These are phyloP conservation scores for Melanerpes formicivorus DNA, from an alignment of 2,113 vertebrate species.

Conservation along the genomic window DNA sequence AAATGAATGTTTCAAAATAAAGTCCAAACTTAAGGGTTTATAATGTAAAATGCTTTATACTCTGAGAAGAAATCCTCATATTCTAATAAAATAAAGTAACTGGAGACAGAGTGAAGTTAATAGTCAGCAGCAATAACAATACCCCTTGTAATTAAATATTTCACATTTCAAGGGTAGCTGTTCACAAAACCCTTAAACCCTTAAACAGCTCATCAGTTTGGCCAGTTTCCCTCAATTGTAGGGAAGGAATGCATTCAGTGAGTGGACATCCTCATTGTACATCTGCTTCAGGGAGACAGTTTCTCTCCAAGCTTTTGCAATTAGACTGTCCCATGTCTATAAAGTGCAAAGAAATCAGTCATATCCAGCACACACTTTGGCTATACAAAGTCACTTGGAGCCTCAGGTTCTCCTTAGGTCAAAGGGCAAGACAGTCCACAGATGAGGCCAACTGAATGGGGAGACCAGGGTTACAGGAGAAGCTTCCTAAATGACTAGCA, in stretches of 20 bases:
- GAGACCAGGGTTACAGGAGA: slow-evolving; percentile 79
- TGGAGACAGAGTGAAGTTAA: not conserved
- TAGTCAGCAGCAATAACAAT: slow-evolving; percentile 5
- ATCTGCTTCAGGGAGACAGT: not conserved
- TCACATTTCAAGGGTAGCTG: not conserved
- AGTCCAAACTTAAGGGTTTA: not conserved
- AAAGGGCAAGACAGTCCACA: slow-evolving; percentile 81
- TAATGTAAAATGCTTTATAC: not conserved
- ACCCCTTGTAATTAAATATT: slow-evolving; percentile 30
- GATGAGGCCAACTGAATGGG: slow-evolving; percentile 77
- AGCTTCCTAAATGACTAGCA: slow-evolving; percentile 77
- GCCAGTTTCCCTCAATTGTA: not conserved
- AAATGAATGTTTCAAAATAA: slow-evolving; percentile 11
- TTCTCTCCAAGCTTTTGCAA: not conserved
- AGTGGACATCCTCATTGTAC: not conserved
- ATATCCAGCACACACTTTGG: not conserved
- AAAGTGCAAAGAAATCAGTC: not conserved
- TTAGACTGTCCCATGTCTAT: not conserved
- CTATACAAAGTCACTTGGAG: not conserved
- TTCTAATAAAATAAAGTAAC: slow-evolving; percentile 14
- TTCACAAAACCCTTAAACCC: not conserved
- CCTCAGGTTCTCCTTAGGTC: slow-evolving; percentile 68
- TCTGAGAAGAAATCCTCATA: not conserved
- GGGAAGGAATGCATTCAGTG: not conserved
- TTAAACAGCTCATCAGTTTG: not conserved